Percentiles rank a stretch among this genome's conserved stretches.
Evolutionary conservation across 2,113 vertebrate genomes (phyloP).

Genomic region (Brienomyrus brachyistius): DNA sequence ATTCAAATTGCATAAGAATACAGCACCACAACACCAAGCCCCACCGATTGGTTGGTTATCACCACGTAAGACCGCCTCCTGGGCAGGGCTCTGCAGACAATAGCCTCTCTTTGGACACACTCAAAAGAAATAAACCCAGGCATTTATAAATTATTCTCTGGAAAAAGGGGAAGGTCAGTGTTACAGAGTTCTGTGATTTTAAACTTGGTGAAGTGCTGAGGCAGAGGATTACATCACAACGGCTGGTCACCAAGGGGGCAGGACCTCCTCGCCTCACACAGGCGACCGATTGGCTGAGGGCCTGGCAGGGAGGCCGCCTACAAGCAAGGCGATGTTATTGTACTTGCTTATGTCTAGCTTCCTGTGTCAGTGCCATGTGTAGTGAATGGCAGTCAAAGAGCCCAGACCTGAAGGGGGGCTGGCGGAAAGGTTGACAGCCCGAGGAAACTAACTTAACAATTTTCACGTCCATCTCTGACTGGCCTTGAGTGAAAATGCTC

Average conservation of each 20-base stretch:
- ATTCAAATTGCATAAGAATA: not conserved
- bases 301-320: not conserved
- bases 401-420: constrained; percentile 18
- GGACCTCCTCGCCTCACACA: too few species aligned
- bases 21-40: not conserved
- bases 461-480: not conserved
- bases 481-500: not conserved
- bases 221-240: not conserved
- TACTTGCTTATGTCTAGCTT: not conserved
- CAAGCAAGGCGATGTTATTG: not conserved
- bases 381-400: constrained; percentile 25
- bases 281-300: not conserved
- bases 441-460: constrained; percentile 7
- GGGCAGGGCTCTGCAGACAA: not conserved
- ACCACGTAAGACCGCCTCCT: not conserved
- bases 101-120: not conserved
- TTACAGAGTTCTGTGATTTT: not conserved
- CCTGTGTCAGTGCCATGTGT: constrained; percentile 10
- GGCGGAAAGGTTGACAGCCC: not conserved
- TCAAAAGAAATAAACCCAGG: not conserved
- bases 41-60: not conserved
- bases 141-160: not conserved
- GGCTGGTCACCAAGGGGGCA: not conserved
- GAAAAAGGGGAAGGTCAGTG: not conserved
- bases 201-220: too few species aligned